These are phyloP conservation scores for Rhagoletis zephyria DNA, from an alignment of 1,140 invertebrate genomes.

Conservation along the genomic window DNA sequence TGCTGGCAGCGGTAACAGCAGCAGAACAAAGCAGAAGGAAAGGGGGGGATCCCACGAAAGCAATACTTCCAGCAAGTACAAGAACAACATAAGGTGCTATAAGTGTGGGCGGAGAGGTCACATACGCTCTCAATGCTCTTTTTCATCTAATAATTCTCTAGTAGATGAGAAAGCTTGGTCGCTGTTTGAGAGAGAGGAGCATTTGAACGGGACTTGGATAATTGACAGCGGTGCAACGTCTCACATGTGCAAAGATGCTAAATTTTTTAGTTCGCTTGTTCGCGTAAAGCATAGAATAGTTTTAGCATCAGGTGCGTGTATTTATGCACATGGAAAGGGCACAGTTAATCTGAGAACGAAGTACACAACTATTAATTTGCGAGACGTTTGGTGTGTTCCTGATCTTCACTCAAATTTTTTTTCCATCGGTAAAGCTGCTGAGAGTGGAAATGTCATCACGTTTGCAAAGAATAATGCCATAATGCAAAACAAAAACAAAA, in stretches of 20 bases:
- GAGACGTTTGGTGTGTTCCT: slow-evolving; percentile 52
- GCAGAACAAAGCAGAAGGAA: neutral
- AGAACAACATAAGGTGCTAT: slow-evolving; percentile 54
- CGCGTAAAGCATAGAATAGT: slow-evolving; percentile 42
- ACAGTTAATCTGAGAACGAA: slow-evolving; percentile 35
- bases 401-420: slow-evolving; percentile 21
- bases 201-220: slow-evolving; percentile 32
- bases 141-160: neutral
- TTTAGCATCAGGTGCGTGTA: slow-evolving; percentile 48
- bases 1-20: neutral
- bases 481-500: too few relatives aligned
- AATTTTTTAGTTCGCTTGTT: neutral
- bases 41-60: neutral
- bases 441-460: too few relatives aligned
- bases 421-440: too few relatives aligned
- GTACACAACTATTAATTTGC: neutral
- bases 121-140: slow-evolving; percentile 42
- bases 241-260: slow-evolving; percentile 42
- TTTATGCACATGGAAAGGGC: slow-evolving; percentile 33
- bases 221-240: slow-evolving; percentile 48
- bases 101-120: slow-evolving; percentile 48
- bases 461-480: too few relatives aligned
- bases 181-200: neutral
- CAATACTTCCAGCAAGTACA: neutral
- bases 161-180: slow-evolving; percentile 2